Conservation (phyloP, 2,797 vertebrate species). For the Amblyopsis hoosieri region DNA sequence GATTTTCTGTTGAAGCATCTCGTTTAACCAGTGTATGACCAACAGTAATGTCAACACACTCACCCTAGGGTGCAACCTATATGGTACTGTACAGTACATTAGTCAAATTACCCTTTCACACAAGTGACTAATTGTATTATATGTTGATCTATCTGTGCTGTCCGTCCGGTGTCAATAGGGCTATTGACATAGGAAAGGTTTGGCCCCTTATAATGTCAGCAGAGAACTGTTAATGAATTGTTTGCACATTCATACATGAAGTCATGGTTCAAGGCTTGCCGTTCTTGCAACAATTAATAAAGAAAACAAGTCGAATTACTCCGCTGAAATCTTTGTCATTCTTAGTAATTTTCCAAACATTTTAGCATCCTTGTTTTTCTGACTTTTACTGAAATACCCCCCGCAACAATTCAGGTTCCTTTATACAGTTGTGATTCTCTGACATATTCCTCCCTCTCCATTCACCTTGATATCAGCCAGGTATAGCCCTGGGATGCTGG, state of each 20-base stretch:
- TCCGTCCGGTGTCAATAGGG: too few species aligned
- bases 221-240: too few species aligned
- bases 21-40: conserved; percentile 46
- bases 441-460: not conserved
- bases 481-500: conserved; percentile 6
- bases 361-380: not conserved
- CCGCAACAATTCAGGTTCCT: not conserved
- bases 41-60: conserved; percentile 38
- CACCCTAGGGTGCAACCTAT: conserved; percentile 3
- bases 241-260: too few species aligned
- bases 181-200: too few species aligned
- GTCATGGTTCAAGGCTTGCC: too few species aligned
- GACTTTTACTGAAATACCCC: not conserved
- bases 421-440: not conserved
- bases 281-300: too few species aligned
- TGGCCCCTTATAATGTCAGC: too few species aligned
- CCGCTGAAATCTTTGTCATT: not conserved
- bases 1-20: conserved; percentile 23
- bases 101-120: too few species aligned
- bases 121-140: too few species aligned
- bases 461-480: not conserved
- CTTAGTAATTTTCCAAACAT: not conserved
- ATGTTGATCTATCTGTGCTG: too few species aligned
- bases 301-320: not conserved
- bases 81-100: too few species aligned